These are phyloP conservation scores for Hyalella azteca DNA, from an alignment of 2,888 invertebrate genomes.

Conservation along the genomic window DNA sequence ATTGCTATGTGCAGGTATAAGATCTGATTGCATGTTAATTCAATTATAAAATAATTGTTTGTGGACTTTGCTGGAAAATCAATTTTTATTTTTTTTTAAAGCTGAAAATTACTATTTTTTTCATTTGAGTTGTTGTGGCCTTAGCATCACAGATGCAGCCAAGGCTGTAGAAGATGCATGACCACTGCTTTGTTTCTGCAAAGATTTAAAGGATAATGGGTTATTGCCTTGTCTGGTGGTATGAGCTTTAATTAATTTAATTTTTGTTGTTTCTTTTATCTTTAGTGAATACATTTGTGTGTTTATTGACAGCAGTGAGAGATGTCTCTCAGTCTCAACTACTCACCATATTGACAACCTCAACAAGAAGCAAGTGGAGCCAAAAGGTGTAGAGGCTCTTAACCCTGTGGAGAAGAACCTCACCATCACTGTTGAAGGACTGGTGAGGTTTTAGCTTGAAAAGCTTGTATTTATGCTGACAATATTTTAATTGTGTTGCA, in stretches of 20 bases:
- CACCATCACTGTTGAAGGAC: slow-evolving; percentile 1
- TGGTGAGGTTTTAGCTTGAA: background rate
- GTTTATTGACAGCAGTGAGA: background rate
- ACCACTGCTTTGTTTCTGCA: background rate
- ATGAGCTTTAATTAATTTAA: background rate
- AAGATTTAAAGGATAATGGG: background rate
- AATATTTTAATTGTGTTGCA: too few relatives aligned
- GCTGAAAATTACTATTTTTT: too few relatives aligned
- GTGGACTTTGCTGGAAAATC: too few relatives aligned
- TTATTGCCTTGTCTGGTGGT: background rate
- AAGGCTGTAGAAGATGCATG: background rate
- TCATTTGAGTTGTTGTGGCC: background rate
- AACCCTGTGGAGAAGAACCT: background rate
- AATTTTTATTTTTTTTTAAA: too few relatives aligned
- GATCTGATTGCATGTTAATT: too few relatives aligned
- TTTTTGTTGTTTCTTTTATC: background rate
- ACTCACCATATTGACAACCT: slow-evolving; percentile 43
- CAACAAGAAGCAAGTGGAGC: slow-evolving; percentile 48
- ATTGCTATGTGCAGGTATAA: too few relatives aligned
- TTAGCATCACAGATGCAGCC: background rate
- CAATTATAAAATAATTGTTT: too few relatives aligned
- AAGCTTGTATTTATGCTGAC: background rate
- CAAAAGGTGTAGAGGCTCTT: slow-evolving; percentile 21
- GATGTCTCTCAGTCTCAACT: slow-evolving; percentile 31
- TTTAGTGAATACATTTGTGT: background rate